These are phyloP conservation scores for Laothoe populi DNA, from an alignment of 2,888 invertebrate species.

Conservation along the genomic window DNA sequence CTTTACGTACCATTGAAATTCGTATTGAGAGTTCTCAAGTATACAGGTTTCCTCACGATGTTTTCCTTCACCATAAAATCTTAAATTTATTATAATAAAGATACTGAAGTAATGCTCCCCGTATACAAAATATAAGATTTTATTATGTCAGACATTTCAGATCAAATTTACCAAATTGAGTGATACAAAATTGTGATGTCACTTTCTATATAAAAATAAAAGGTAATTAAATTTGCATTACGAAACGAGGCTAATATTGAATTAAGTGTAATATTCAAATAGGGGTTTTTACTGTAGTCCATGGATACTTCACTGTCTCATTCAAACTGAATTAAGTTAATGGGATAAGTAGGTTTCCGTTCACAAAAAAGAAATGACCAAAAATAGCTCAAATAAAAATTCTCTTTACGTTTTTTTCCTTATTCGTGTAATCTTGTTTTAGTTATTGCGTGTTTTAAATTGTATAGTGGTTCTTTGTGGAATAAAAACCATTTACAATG, in stretches of 20 bases:
- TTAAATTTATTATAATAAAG: no score
- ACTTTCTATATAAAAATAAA: slow-evolving; percentile 10
- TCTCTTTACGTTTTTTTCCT: slow-evolving; percentile 25
- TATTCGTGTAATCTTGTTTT: slow-evolving; percentile 24
- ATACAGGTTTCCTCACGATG: no score
- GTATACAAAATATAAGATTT: not conserved
- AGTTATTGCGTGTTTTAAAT: slow-evolving; percentile 13
- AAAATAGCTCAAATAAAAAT: slow-evolving; percentile 23
- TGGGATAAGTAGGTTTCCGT: slow-evolving; percentile 30
- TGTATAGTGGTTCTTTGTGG: slow-evolving; percentile 1
- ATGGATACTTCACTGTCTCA: slow-evolving; percentile 29
- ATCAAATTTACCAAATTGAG: not conserved
- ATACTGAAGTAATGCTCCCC: not conserved
- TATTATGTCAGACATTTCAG: not conserved
- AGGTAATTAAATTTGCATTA: slow-evolving; percentile 25
- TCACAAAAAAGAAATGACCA: slow-evolving; percentile 26
- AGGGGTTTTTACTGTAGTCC: slow-evolving; percentile 38
- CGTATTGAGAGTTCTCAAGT: no score
- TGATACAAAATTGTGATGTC: not conserved
- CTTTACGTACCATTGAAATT: no score
- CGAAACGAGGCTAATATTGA: slow-evolving; percentile 19
- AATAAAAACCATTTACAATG: not conserved
- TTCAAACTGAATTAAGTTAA: slow-evolving; percentile 31
- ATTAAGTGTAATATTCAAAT: slow-evolving; percentile 34
- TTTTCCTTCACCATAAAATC: no score